Percentiles rank a stretch among this genome's conserved stretches.
phyloP scores from a whole-genome alignment of 2,797 vertebrate species.

The Chaunax sp. region DNA sequence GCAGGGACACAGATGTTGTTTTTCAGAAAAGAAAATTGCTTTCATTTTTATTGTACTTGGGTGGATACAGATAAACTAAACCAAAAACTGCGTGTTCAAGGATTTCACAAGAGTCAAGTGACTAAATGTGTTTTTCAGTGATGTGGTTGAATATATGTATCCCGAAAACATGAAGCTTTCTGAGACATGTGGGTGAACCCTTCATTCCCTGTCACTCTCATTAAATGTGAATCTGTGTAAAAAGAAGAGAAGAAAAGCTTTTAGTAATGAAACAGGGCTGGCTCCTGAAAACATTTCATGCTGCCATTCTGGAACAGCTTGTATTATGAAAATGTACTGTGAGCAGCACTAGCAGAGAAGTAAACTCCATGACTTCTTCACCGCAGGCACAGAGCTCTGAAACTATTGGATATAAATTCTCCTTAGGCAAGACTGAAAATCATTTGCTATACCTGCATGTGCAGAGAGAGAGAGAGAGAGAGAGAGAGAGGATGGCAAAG shows the following conservation, averaged over 20 bases:
- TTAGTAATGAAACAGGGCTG: background rate
- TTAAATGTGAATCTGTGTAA: slow-evolving; percentile 5
- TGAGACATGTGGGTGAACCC: background rate
- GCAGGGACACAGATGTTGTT: too few relatives aligned
- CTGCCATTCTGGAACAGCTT: slow-evolving; percentile 22
- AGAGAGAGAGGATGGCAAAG: background rate
- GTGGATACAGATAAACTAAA: background rate
- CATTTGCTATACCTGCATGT: slow-evolving; percentile 13
- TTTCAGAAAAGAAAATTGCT: too few relatives aligned
- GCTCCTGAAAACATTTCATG: slow-evolving; percentile 7
- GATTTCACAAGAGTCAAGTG: background rate
- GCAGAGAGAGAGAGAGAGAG: slow-evolving; percentile 3
- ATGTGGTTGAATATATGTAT: background rate
- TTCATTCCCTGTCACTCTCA: background rate
- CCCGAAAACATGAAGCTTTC: background rate
- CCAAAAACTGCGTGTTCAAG: background rate
- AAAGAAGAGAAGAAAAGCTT: background rate
- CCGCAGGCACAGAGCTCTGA: slow-evolving; percentile 19
- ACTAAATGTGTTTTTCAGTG: background rate
- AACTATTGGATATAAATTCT: slow-evolving; percentile 34
- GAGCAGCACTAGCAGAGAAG: slow-evolving; percentile 9
- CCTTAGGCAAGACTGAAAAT: slow-evolving; percentile 19
- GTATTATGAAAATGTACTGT: slow-evolving; percentile 12
- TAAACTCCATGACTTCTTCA: slow-evolving; percentile 20
- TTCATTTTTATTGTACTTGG: too few relatives aligned